phyloP scores from a whole-genome alignment of 30 jellyfish, hydroid and myxozoan species.

The Haliclystus octoradiatus region DNA sequence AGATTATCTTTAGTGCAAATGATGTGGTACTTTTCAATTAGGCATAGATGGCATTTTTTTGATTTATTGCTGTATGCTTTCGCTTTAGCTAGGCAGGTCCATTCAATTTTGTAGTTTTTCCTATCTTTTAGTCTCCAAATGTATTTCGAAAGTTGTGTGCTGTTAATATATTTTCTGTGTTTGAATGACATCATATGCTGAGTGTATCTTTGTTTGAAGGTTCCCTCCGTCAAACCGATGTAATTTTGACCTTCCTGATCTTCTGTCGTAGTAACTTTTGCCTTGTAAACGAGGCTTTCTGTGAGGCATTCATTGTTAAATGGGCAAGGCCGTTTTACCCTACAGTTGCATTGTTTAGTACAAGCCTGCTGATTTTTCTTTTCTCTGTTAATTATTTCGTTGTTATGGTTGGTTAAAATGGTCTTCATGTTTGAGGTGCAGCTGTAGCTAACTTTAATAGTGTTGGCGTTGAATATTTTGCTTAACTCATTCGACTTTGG shows the following conservation, averaged over 20 bases:
- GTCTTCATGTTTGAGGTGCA: not conserved
- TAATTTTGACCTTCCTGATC: conserved; percentile 4
- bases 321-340: conserved; percentile 8
- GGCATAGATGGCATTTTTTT: too few relatives aligned
- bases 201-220: conserved; percentile 23
- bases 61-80: too few relatives aligned
- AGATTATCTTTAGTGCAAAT: too few relatives aligned
- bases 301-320: conserved; percentile 14
- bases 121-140: conserved; percentile 19
- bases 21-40: too few relatives aligned
- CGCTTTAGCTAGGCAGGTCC: too few relatives aligned
- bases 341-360: conserved; percentile 19
- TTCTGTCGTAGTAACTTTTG: not conserved
- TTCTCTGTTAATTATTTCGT: too few relatives aligned
- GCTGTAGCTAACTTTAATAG: not conserved
- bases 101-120: too few relatives aligned
- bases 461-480: not conserved
- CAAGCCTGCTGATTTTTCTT: too few relatives aligned
- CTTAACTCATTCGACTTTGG: not conserved
- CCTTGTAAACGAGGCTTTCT: conserved; percentile 8
- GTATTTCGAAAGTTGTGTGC: conserved; percentile 32
- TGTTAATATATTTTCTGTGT: conserved; percentile 22
- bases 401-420: not conserved
- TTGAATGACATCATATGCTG: conserved; percentile 14
- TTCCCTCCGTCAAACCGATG: conserved; percentile 44